Evolutionary conservation across 2,113 vertebrate genomes (phyloP).

Genomic region (Eretmodus cyanostictus): DNA sequence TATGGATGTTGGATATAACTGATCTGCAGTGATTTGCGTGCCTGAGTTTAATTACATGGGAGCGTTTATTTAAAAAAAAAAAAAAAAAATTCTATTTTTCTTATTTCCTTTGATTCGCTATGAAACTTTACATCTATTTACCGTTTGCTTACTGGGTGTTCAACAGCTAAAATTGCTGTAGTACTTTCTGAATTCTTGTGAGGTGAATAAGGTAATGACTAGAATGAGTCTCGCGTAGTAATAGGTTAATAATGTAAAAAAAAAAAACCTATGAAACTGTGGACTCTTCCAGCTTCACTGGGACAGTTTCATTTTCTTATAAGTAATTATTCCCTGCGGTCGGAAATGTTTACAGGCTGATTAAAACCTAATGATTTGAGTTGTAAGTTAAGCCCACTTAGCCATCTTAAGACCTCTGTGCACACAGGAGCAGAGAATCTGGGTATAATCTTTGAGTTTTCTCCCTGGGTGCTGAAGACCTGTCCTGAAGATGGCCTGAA

Average conservation of each 20-base stretch:
- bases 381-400: neutral
- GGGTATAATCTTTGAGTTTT: slow-evolving; percentile 92
- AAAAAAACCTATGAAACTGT: neutral
- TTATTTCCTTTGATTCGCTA: neutral
- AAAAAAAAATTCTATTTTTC: neutral
- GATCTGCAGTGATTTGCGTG: neutral
- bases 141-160: neutral
- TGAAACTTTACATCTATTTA: neutral
- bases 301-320: neutral
- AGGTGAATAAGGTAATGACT: neutral
- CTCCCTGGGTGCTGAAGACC: slow-evolving; percentile 91
- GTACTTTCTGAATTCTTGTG: neutral
- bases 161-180: neutral
- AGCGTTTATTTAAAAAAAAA: accelerated
- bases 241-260: no score
- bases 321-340: neutral
- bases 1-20: neutral
- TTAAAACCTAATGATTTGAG: neutral
- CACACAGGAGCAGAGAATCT: slow-evolving; percentile 87
- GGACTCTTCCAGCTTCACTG: neutral
- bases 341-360: neutral
- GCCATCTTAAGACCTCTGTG: neutral
- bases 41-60: neutral
- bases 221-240: neutral
- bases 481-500: slow-evolving; percentile 94